Percentiles rank a stretch among this genome's conserved stretches.
phyloP scores from a whole-genome alignment of 1,140 invertebrate genomes.

The Drosophila tristis region DNA sequence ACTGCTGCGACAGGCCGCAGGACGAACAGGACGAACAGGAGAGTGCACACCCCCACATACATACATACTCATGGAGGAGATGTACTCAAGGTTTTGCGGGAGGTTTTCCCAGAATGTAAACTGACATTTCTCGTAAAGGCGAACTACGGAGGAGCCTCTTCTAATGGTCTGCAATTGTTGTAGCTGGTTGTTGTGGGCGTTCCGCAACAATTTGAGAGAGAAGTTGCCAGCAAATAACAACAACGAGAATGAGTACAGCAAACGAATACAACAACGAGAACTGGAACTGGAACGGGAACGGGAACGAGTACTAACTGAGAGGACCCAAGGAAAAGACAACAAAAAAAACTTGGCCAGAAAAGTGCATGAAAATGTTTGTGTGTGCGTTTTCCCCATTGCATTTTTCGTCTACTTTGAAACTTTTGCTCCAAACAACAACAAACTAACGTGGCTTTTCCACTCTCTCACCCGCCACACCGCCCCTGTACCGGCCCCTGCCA shows the following conservation, averaged over 20 bases:
- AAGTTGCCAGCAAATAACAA: conserved; percentile 66
- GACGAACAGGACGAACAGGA: conserved; percentile 36
- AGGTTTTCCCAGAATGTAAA: conserved; percentile 37
- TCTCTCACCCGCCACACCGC: background rate
- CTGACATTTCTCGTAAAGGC: conserved; percentile 39
- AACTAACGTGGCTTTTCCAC: conserved; percentile 16
- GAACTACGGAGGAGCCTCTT: conserved; percentile 31
- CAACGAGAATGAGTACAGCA: conserved; percentile 16
- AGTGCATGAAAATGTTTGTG: conserved; percentile 38
- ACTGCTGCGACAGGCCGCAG: conserved; percentile 50
- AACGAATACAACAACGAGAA: conserved; percentile 16
- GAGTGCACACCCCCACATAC: conserved; percentile 38
- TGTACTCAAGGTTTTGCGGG: conserved; percentile 4
- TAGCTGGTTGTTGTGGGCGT: conserved; percentile 66
- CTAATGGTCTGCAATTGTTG: conserved; percentile 41
- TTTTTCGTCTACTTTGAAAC: conserved; percentile 61
- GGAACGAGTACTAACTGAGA: conserved; percentile 9
- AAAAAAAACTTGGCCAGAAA: conserved; percentile 52
- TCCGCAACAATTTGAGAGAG: conserved; percentile 70
- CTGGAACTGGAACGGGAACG: conserved; percentile 9
- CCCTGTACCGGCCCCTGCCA: no score
- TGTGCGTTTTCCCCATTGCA: conserved; percentile 51
- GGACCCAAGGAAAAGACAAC: conserved; percentile 40
- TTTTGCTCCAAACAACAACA: conserved; percentile 23
- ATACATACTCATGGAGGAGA: conserved; percentile 1